Evolutionary conservation across 1,140 invertebrate genomes (phyloP).

Genomic region (Lasioglossum baleicum): DNA sequence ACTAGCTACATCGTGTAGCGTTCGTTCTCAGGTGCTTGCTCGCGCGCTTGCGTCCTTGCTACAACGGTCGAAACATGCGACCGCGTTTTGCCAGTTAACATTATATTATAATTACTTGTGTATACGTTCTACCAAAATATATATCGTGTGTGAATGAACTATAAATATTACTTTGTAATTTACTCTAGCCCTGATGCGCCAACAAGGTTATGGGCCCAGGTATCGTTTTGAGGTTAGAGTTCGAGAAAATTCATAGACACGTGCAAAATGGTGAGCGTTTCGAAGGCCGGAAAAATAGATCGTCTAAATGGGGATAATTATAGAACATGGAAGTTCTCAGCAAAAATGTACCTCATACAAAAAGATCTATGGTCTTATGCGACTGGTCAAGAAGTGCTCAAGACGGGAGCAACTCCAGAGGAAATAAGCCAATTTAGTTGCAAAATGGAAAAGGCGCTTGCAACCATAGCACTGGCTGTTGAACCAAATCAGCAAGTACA

Average conservation of each 20-base stretch:
- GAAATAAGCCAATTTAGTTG: background rate
- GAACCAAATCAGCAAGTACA: conserved; percentile 23
- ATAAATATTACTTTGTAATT: no score
- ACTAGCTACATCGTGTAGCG: no score
- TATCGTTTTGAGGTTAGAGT: background rate
- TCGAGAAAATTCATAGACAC: background rate
- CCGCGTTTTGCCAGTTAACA: no score
- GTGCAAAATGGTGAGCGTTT: background rate
- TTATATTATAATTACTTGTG: no score
- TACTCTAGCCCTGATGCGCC: background rate
- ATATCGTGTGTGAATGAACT: no score
- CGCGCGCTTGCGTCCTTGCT: no score
- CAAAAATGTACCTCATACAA: conserved; percentile 10
- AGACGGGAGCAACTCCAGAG: background rate
- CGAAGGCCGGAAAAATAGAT: conserved; percentile 13
- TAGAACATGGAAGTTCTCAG: conserved; percentile 23
- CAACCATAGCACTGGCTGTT: conserved; percentile 10
- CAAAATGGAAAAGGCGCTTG: conserved; percentile 16
- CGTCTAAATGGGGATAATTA: conserved; percentile 20
- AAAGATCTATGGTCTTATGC: conserved; percentile 15
- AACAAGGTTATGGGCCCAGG: background rate
- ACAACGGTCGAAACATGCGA: no score
- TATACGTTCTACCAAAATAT: no score
- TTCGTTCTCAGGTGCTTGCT: no score
- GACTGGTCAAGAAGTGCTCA: background rate